Evolutionary conservation across 2,888 invertebrate species (phyloP).

Genomic region (Coleophora flavipennella): DNA sequence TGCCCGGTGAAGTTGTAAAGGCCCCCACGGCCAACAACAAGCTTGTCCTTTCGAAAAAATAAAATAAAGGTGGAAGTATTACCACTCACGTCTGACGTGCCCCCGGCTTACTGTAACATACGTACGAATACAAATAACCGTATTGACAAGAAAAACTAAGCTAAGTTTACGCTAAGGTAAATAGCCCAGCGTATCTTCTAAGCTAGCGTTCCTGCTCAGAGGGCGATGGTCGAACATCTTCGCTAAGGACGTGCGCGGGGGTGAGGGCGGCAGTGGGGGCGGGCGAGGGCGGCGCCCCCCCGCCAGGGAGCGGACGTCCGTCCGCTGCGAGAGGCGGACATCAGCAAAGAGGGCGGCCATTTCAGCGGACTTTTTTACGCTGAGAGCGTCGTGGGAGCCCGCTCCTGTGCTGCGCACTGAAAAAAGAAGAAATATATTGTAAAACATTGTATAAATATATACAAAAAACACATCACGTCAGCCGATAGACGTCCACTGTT

Average conservation of each 20-base stretch:
- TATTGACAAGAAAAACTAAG: no score
- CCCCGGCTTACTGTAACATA: no score
- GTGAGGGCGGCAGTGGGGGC: conserved; percentile 24
- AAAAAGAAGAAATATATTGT: no score
- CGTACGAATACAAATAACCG: no score
- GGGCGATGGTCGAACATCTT: conserved; percentile 52
- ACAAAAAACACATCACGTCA: no score
- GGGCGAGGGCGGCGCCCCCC: conserved; percentile 32
- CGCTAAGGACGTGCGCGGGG: conserved; percentile 31
- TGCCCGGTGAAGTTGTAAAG: no score
- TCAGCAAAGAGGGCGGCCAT: conserved; percentile 90
- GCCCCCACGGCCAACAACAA: no score
- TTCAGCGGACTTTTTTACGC: conserved; percentile 90
- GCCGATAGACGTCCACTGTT: no score
- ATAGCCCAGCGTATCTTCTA: conserved; percentile 78
- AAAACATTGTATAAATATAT: no score
- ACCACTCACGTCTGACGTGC: no score
- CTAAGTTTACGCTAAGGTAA: conserved; percentile 35
- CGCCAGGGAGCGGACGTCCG: conserved; percentile 70
- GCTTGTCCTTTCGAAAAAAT: no score
- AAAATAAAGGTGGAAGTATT: no score
- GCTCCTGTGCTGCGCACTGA: conserved; percentile 65
- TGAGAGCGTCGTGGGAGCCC: conserved; percentile 79
- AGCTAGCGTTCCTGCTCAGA: conserved; percentile 61
- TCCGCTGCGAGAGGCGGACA: conserved; percentile 79